Evolutionary conservation across 2,113 vertebrate species (phyloP).

Genomic region (Centropristis striata): DNA sequence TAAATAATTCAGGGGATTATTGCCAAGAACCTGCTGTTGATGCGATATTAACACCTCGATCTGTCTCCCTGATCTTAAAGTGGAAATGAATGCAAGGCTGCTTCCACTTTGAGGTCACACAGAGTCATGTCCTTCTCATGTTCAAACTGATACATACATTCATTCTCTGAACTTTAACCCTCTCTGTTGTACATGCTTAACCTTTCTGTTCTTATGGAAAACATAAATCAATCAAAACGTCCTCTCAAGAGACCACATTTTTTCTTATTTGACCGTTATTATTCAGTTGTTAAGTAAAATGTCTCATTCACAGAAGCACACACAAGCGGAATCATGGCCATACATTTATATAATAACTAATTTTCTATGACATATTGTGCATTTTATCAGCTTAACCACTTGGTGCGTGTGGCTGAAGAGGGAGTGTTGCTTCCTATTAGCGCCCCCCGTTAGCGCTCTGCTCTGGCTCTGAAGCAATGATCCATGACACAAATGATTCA

Average conservation of each 20-base stretch:
- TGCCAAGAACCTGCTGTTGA: neutral
- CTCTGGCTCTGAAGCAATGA: conserved; percentile 60
- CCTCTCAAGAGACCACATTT: neutral
- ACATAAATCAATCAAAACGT: conserved; percentile 35
- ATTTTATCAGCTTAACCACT: conserved; percentile 48
- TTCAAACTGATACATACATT: conserved; percentile 26
- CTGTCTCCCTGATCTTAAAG: too few species aligned
- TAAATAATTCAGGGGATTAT: neutral
- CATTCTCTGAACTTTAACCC: conserved; percentile 33
- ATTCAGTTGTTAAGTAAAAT: conserved; percentile 8
- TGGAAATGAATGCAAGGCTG: neutral
- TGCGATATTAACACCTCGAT: neutral
- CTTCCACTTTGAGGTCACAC: neutral
- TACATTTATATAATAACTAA: conserved; percentile 32
- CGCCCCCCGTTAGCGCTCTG: conserved; percentile 24
- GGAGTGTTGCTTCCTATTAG: conserved; percentile 45
- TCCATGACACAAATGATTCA: conserved; percentile 80
- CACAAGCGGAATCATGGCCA: conserved; percentile 19
- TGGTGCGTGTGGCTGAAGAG: conserved; percentile 16
- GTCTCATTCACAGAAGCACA: conserved; percentile 1
- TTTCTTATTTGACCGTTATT: neutral
- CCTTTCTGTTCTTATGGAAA: conserved; percentile 26
- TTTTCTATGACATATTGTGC: conserved; percentile 35
- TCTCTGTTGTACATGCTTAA: neutral
- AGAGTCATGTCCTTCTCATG: neutral